These are phyloP conservation scores for Umimayanthus chanpuru DNA, from an alignment of 92 coral and sea anemone species.

Conservation along the genomic window DNA sequence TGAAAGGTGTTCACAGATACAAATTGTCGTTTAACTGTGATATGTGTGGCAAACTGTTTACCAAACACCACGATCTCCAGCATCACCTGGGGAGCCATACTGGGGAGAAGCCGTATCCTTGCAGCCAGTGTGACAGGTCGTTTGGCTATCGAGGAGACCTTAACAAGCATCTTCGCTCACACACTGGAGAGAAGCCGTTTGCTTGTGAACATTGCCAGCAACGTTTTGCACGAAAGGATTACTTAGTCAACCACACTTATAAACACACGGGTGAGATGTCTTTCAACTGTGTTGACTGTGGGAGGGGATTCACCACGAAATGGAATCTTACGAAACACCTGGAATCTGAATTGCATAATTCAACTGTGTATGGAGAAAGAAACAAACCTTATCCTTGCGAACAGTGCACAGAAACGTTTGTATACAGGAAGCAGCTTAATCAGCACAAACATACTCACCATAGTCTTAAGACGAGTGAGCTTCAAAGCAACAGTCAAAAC, in stretches of 20 bases:
- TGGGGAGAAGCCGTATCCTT: not conserved
- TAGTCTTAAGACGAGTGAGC: not conserved
- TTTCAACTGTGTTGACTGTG: not conserved
- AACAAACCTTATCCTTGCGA: not conserved
- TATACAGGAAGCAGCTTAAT: not conserved
- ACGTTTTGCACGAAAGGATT: not conserved
- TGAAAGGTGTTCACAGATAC: not conserved
- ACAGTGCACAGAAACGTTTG: not conserved
- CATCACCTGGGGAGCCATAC: not conserved
- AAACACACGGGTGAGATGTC: not conserved
- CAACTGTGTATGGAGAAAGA: not conserved
- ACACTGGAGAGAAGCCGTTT: not conserved
- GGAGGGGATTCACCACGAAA: not conserved
- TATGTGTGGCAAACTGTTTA: not conserved
- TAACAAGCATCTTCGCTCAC: not conserved
- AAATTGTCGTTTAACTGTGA: not conserved
- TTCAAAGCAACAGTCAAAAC: not conserved
- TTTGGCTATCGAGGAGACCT: slow-evolving; percentile 7
- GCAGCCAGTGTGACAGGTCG: not conserved
- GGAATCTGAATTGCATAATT: not conserved
- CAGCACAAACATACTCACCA: not conserved
- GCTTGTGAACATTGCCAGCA: not conserved
- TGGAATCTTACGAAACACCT: not conserved
- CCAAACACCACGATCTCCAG: not conserved
- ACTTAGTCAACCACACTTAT: not conserved